Conservation (phyloP, 2,113 vertebrate species). For the Eidolon helvum region DNA sequence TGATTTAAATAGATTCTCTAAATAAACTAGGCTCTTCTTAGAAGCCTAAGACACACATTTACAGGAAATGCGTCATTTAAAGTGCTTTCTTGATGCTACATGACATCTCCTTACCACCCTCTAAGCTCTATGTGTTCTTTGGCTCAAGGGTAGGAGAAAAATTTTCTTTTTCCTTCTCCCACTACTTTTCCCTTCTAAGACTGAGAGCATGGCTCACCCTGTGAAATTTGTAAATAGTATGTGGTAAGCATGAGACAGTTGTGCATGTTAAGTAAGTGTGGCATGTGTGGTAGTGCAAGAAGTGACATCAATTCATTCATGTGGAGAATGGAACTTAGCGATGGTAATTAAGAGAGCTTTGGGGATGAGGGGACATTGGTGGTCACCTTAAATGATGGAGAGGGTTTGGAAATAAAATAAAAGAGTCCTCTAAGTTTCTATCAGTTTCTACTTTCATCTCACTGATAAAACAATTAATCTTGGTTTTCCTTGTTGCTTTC, state of each 20-base stretch:
- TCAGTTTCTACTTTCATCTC: neutral
- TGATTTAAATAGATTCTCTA: slow-evolving; percentile 7
- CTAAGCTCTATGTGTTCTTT: neutral
- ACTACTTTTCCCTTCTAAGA: neutral
- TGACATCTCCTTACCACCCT: neutral
- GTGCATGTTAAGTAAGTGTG: neutral
- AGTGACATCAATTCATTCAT: neutral
- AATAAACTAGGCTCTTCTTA: slow-evolving; percentile 21
- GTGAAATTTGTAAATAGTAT: neutral
- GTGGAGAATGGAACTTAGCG: neutral
- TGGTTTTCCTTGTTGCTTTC: neutral
- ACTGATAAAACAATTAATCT: neutral
- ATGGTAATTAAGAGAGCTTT: neutral
- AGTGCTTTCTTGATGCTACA: neutral
- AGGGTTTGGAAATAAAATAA: slow-evolving; percentile 3
- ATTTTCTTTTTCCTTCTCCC: neutral
- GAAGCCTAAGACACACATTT: neutral
- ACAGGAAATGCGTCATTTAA: slow-evolving; percentile 20
- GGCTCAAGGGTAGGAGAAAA: neutral
- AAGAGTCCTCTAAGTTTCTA: neutral
- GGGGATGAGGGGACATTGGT: neutral
- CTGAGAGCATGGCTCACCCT: neutral
- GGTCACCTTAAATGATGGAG: neutral
- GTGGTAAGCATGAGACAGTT: neutral
- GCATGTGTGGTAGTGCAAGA: neutral